These are phyloP conservation scores for Genyomyrus donnyi DNA, from an alignment of 2,113 vertebrate genomes.

Conservation along the genomic window DNA sequence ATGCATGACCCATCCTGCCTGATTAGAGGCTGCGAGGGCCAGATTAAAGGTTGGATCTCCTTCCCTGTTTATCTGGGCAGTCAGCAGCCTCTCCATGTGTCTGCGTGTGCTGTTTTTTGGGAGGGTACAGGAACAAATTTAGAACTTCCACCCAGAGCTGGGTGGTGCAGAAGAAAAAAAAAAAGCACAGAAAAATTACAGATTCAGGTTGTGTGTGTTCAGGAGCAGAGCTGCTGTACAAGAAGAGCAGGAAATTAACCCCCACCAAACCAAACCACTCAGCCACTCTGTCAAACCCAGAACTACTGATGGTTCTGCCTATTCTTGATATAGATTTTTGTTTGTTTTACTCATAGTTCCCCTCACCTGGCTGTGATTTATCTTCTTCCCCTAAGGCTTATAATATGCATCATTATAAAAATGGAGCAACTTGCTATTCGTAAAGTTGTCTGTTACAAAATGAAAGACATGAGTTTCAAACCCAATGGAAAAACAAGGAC, in stretches of 20 bases:
- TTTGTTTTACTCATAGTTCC: background rate
- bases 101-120: slow-evolving; percentile 41
- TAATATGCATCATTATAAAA: background rate
- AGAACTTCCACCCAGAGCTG: background rate
- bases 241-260: background rate
- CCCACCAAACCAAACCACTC: background rate
- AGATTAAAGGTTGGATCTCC: slow-evolving; percentile 35
- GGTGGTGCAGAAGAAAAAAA: background rate
- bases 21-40: slow-evolving; percentile 25
- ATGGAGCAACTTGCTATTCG: background rate
- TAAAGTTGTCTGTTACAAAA: background rate
- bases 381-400: background rate
- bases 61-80: background rate
- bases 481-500: background rate
- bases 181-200: background rate
- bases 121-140: slow-evolving; percentile 36
- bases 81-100: background rate
- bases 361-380: background rate
- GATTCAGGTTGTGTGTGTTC: background rate
- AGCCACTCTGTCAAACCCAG: background rate
- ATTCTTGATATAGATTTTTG: background rate
- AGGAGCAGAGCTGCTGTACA: background rate
- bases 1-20: background rate
- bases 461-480: background rate
- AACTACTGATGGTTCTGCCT: background rate